These are phyloP conservation scores for Ginglymostoma cirratum DNA, from an alignment of 2,113 vertebrate species.

Conservation along the genomic window DNA sequence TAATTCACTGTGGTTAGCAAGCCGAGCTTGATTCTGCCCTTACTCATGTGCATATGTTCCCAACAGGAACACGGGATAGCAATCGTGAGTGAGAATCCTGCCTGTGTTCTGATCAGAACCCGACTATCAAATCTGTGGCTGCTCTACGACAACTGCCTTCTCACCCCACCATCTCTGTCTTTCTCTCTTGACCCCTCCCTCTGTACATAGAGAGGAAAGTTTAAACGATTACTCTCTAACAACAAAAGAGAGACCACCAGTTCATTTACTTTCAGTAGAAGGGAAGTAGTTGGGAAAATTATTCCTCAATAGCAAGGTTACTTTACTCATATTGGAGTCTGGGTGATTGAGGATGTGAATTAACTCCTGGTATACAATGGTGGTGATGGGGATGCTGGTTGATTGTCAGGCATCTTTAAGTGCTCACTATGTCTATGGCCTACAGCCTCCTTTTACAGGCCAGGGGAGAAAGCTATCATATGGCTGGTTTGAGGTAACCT, in stretches of 20 bases:
- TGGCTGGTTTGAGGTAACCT: background rate
- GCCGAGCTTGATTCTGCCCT: background rate
- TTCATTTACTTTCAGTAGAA: no score
- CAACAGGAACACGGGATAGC: background rate
- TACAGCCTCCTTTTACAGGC: background rate
- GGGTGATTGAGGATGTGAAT: background rate
- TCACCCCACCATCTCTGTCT: background rate
- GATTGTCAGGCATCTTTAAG: slow-evolving; percentile 23
- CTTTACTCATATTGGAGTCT: background rate
- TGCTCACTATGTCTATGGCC: background rate
- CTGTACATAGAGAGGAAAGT: background rate
- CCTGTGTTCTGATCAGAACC: background rate
- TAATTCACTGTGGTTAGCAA: background rate
- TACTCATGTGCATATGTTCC: background rate
- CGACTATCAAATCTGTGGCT: background rate
- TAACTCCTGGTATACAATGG: background rate
- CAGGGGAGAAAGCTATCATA: background rate
- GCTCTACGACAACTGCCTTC: background rate
- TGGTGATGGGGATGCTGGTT: background rate
- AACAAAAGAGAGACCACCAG: background rate
- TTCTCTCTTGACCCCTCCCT: background rate
- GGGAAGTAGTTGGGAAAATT: background rate
- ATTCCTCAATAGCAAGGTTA: background rate
- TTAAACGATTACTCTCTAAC: background rate
- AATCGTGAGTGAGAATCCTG: background rate